A percentile compares a stretch with the other conserved stretches of the same genome.
These are phyloP conservation scores for Valencia hispanica DNA, from an alignment of 2,797 vertebrate genomes.

Conservation along the genomic window DNA sequence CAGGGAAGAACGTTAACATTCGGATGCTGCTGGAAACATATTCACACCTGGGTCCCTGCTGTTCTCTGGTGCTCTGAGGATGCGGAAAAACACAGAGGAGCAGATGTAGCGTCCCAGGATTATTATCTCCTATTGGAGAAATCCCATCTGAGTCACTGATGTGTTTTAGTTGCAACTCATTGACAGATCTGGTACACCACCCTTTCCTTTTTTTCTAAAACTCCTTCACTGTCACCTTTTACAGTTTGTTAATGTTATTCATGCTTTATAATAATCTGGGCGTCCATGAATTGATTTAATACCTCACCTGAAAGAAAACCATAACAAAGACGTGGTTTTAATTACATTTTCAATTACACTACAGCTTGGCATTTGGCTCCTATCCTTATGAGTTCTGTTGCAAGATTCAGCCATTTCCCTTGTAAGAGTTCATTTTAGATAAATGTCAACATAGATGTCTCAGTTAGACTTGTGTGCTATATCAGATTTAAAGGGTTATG, in stretches of 20 bases:
- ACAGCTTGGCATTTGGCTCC: not conserved
- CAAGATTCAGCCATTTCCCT: not conserved
- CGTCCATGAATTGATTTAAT: not conserved
- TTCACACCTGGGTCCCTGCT: slow-evolving; percentile 47
- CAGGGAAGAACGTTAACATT: slow-evolving; percentile 17
- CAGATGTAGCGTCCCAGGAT: not conserved
- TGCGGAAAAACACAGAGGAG: not conserved
- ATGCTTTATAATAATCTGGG: not conserved
- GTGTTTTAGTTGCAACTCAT: too few species aligned
- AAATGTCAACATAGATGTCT: not conserved
- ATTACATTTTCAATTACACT: not conserved
- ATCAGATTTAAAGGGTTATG: not conserved
- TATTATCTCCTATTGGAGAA: not conserved
- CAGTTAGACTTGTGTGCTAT: not conserved
- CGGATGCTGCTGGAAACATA: not conserved
- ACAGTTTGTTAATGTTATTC: not conserved
- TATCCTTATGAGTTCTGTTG: not conserved
- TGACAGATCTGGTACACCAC: not conserved
- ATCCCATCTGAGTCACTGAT: not conserved
- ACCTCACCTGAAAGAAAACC: not conserved
- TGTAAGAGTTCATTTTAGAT: not conserved
- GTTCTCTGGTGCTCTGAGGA: slow-evolving; percentile 13
- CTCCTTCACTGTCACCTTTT: not conserved
- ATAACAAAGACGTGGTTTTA: not conserved
- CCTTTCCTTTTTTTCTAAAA: not conserved